These are phyloP conservation scores for Melopsittacus undulatus DNA, from an alignment of 2,797 vertebrate species.

Conservation along the genomic window DNA sequence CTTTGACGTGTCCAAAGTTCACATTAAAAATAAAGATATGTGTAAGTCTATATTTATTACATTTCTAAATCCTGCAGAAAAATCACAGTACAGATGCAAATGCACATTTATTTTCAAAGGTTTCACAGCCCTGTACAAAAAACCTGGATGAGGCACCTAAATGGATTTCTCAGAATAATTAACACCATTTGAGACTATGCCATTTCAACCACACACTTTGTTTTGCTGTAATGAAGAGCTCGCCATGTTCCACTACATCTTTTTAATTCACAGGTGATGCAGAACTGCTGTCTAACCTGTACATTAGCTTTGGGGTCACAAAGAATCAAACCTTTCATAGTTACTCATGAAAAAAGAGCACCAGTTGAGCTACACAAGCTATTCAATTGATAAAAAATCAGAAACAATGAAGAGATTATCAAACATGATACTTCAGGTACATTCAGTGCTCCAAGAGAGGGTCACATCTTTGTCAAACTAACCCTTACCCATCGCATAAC, in stretches of 20 bases:
- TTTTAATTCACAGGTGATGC: neutral
- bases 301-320: neutral
- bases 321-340: neutral
- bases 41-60: neutral
- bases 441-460: accelerated
- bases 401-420: neutral
- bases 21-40: neutral
- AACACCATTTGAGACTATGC: neutral
- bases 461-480: neutral
- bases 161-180: neutral
- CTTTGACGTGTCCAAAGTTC: neutral
- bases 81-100: neutral
- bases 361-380: neutral
- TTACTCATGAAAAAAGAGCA: neutral
- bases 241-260: neutral
- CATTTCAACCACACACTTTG: neutral
- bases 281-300: neutral
- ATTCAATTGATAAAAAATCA: neutral
- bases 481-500: neutral
- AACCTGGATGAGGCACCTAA: neutral
- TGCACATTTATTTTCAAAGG: neutral
- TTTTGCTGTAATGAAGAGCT: neutral
- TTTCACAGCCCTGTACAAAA: neutral
- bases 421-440: neutral
- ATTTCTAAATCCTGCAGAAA: neutral